These are phyloP conservation scores for Nixonia krombeini DNA, from an alignment of 1,140 invertebrate species.

Conservation along the genomic window DNA sequence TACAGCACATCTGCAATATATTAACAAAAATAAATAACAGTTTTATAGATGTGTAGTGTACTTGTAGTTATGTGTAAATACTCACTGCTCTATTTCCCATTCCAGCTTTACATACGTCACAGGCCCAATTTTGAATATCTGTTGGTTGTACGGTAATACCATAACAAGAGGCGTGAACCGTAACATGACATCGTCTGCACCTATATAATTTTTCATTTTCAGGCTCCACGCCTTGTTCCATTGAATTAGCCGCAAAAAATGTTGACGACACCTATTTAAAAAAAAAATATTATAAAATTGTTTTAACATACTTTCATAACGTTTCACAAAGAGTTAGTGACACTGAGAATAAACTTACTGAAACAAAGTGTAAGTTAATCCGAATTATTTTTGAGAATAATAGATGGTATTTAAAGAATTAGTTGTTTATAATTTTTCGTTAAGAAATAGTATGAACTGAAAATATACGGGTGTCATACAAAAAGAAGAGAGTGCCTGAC, in stretches of 20 bases:
- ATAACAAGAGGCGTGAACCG: constrained; percentile 71
- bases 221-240: constrained; percentile 59
- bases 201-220: constrained; percentile 66
- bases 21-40: no score
- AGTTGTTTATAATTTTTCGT: no score
- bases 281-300: not conserved
- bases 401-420: no score
- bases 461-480: not conserved
- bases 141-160: constrained; percentile 63
- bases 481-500: no score
- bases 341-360: no score
- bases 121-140: constrained; percentile 67
- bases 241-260: constrained; percentile 66
- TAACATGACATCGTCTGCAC: constrained; percentile 69
- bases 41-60: no score
- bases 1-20: constrained; percentile 67
- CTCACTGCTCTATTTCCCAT: constrained; percentile 58
- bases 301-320: not conserved
- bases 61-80: constrained; percentile 6
- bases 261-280: constrained; percentile 58
- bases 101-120: constrained; percentile 69
- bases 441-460: no score
- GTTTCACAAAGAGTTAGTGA: no score
- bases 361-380: no score
- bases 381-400: no score